Evolutionary conservation across 2,797 vertebrate species (phyloP).

Genomic region (Taeniopygia guttata): DNA sequence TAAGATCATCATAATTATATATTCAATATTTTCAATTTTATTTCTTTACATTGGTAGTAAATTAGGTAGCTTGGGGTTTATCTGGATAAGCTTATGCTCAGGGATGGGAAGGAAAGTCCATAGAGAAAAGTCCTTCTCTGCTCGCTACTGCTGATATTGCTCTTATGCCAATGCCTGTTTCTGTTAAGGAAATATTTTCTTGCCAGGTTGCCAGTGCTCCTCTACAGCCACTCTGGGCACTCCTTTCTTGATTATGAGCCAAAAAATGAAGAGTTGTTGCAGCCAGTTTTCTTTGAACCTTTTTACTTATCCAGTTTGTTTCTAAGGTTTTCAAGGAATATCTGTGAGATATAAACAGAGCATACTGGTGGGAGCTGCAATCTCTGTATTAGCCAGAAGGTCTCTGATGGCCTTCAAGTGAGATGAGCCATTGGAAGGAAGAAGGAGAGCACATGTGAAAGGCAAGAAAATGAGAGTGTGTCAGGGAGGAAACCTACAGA

Average conservation of each 20-base stretch:
- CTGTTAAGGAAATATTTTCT: background rate
- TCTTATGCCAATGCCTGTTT: background rate
- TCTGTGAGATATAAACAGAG: background rate
- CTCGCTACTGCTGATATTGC: background rate
- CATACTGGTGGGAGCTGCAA: background rate
- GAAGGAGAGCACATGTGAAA: background rate
- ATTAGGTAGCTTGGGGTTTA: background rate
- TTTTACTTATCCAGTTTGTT: background rate
- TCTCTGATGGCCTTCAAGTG: background rate
- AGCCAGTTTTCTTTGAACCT: background rate
- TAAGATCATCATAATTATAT: background rate
- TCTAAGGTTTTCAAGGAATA: background rate
- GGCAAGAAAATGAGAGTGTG: background rate
- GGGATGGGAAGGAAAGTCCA: background rate
- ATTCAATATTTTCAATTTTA: background rate
- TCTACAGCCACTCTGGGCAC: background rate
- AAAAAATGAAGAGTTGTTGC: background rate
- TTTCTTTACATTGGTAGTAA: background rate
- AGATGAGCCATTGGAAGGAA: background rate
- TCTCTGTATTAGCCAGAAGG: background rate
- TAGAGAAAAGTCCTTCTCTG: background rate
- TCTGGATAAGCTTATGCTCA: background rate
- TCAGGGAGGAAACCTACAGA: background rate
- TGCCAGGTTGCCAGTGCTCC: background rate
- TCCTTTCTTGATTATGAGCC: background rate